Base-by-base conservation (phyloP, 2,888 invertebrate species). In the Linyphia triangularis region DNA sequence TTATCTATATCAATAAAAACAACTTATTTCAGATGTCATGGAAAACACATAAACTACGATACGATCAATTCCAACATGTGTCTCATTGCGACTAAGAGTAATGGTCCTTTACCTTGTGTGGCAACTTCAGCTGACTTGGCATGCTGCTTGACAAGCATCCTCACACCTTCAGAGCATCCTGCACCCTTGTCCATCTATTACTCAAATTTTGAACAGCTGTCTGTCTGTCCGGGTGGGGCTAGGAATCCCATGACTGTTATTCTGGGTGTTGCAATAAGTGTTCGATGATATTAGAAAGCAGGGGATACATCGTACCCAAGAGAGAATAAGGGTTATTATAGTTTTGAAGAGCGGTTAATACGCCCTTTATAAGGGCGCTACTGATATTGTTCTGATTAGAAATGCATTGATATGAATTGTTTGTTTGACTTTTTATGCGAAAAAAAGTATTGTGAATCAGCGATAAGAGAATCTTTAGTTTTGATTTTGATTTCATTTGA, bases 101-200 rank as follows among this genome's bases (percentile, higher is more conserved):
- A 19, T 57, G 19, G 57, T 19, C 57, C 26, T 10, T 2, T 9
- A 24, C 19, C 24, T 7, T 22, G 16, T 65, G n/a, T 10, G 24
- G 73, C 26, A 83, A 83, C 83, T 65, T 43, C 30, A 65, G 37
- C 37, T 10, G 26, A 28, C 61, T 19, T 59, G 61, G 72, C 82
- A 72, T 61, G 57, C 26, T 33, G 37, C 72, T 43, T 85, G 78
- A 85, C 78, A 85, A 77, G 85, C 65, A 37, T 79, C 28, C 40
- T 86, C 40, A 79, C 85, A 86, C 72, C 37, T 85, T 37, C 33
- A 4, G 33, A 33, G 33, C 33, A 33, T 33, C 33, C 43, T 65
- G 10, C n/a, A n/a, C n/a, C n/a, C n/a, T n/a, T n/a, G n/a, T n/a
- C n/a, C 81, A 81, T 88, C 86, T 88, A 88, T 88, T 81, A 88